These are phyloP conservation scores for Podarcis raffonei DNA, from an alignment of 2,113 vertebrate species.

Conservation along the genomic window DNA sequence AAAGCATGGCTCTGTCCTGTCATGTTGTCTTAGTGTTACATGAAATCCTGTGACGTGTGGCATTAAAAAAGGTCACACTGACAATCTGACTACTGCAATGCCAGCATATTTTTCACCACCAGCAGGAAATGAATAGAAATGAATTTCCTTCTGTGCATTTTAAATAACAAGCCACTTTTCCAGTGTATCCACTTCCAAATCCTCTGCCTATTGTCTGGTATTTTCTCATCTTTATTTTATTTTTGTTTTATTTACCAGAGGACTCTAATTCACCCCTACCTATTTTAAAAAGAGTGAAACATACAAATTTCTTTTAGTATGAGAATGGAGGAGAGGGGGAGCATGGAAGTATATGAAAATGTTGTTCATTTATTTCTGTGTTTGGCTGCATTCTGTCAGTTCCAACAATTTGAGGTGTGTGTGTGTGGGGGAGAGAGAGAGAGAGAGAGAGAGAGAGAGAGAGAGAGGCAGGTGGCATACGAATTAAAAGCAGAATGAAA, in stretches of 20 bases:
- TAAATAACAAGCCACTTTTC: accelerated
- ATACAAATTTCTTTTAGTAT: neutral
- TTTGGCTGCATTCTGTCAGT: neutral
- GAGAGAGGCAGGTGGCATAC: too few species aligned
- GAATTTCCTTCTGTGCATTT: neutral
- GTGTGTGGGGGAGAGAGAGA: too few species aligned
- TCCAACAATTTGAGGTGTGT: neutral
- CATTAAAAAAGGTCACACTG: constrained; percentile 83
- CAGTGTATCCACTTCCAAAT: neutral
- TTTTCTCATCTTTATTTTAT: constrained; percentile 26
- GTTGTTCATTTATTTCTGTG: neutral
- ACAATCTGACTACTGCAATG: constrained; percentile 66
- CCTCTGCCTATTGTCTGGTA: neutral
- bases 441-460: too few species aligned
- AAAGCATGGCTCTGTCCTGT: constrained; percentile 70
- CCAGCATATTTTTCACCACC: constrained; percentile 35
- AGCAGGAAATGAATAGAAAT: constrained; percentile 47
- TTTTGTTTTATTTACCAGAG: neutral
- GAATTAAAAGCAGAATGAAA: too few species aligned
- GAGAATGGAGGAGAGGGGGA: neutral
- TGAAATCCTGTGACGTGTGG: constrained; percentile 76
- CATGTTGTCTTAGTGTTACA: constrained; percentile 74
- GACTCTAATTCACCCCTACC: neutral
- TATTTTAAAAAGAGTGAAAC: neutral
- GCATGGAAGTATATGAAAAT: neutral